Percentiles rank a stretch among this genome's conserved stretches.
Conservation (phyloP, 2,113 vertebrate genomes). For the Aplodontia rufa region DNA sequence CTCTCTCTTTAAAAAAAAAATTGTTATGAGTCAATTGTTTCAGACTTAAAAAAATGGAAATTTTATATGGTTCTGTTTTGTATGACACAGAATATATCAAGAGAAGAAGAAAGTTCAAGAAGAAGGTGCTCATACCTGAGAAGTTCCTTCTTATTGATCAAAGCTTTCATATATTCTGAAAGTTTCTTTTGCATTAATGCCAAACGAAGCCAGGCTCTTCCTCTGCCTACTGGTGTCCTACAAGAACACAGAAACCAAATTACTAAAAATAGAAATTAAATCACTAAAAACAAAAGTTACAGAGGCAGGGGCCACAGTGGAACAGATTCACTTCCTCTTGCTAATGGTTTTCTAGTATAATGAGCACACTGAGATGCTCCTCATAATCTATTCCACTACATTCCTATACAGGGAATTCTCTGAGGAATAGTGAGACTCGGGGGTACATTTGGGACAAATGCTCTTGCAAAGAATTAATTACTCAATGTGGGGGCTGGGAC, state of each 20-base stretch:
- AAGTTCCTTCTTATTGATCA: slow-evolving; percentile 99
- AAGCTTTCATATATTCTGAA: slow-evolving; percentile 99
- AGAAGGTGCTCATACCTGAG: slow-evolving; percentile 88
- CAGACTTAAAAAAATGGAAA: not conserved
- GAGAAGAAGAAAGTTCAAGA: slow-evolving; percentile 35
- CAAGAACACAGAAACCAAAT: slow-evolving; percentile 44
- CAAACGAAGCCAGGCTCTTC: slow-evolving; percentile 96
- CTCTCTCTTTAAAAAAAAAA: too few species aligned
- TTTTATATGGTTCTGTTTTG: not conserved
- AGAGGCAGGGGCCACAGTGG: not conserved
- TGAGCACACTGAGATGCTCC: not conserved
- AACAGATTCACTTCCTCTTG: not conserved
- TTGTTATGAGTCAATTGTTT: not conserved
- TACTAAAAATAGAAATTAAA: not conserved
- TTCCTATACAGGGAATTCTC: not conserved
- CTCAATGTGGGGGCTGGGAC: not conserved
- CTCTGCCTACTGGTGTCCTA: slow-evolving; percentile 96
- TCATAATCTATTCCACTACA: not conserved
- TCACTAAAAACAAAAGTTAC: not conserved
- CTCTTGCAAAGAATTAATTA: not conserved
- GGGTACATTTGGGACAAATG: not conserved
- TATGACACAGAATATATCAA: not conserved
- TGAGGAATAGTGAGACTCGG: not conserved
- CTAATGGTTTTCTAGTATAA: not conserved
- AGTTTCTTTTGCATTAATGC: slow-evolving; percentile 99